Evolutionary conservation across 2,797 vertebrate species (phyloP), one percentile per base, ranked within the genome.

Genomic region (Sebastes nivosus): DNA sequence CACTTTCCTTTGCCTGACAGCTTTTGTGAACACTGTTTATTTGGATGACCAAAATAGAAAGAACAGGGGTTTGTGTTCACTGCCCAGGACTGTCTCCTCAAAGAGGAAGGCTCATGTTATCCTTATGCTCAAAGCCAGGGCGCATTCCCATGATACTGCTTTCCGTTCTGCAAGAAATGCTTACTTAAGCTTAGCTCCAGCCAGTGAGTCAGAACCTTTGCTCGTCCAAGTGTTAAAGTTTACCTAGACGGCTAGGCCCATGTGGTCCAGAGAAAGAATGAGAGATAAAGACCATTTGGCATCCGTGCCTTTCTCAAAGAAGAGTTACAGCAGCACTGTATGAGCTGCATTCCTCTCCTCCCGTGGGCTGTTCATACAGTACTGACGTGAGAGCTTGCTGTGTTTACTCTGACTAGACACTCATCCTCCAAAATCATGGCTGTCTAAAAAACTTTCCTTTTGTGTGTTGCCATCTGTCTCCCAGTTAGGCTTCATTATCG

Each of bases 161-260:
- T 83, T 82, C 65, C 57, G 20, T 85, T 84, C 72, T 75, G 66
- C 66, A 83, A 85, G 30, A 86, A 90, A 87, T 84, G 78, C 81
- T 86, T 89, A 86, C 69, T 77, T 88, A 72, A 84, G 70, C 71
- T 78, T 68, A 55, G 85, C 27, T 25, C 50, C 36, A 71, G 82
- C 79, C 60, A 72, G 42, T 83, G 82, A 83, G 85, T 89, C 71
- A 83, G 57, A 80, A 74, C 72, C 24, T 86, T 75, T 82, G 70
- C 78, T 87, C 91, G 84, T 69, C 16, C 5, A 64, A 89, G 82
- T 93, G 91, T 91, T 90, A 95, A 94, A 84, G 89, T 94, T 94
- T 93, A 93, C 89, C 87, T 80, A 92, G 85, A 93, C 66, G 61
- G 38, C 84, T 72, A 76, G 38, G n/a, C 68, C 57, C 75, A 80